Evolutionary conservation across 1,140 invertebrate species (phyloP).

Genomic region (Rhagoletis pomonella): DNA sequence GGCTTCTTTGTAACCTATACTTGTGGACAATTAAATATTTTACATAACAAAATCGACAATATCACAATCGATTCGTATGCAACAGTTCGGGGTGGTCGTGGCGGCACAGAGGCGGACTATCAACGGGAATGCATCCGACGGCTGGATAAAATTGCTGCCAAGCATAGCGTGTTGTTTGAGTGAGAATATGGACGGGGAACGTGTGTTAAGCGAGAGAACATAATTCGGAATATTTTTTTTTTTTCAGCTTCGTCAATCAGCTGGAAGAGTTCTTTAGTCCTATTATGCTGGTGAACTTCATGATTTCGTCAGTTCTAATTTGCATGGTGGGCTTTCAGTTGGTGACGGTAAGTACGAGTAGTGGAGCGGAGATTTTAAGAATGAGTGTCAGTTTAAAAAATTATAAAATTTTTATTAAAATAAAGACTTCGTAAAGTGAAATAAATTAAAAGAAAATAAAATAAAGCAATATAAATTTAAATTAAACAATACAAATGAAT

Average conservation of each 20-base stretch:
- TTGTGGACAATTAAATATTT: conserved; percentile 68
- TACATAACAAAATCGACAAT: conserved; percentile 64
- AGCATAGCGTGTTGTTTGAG: conserved; percentile 67
- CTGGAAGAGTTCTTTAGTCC: conserved; percentile 72
- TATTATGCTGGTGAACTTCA: conserved; percentile 67
- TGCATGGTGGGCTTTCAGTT: conserved; percentile 73
- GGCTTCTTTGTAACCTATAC: conserved; percentile 71
- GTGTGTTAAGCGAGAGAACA: background rate
- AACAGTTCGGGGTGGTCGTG: background rate
- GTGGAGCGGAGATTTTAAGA: background rate
- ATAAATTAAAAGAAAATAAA: too few relatives aligned
- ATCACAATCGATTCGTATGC: conserved; percentile 55
- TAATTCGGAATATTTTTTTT: background rate
- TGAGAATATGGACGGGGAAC: conserved; percentile 49
- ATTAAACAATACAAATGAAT: too few relatives aligned
- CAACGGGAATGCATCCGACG: conserved; percentile 49
- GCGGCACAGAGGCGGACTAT: background rate
- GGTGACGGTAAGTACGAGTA: conserved; percentile 63
- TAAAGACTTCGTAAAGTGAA: too few relatives aligned
- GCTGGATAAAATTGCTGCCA: conserved; percentile 59
- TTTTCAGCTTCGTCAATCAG: conserved; percentile 61
- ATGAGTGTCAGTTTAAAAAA: too few relatives aligned
- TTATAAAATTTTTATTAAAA: too few relatives aligned
- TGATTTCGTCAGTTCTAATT: conserved; percentile 69
- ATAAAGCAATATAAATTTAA: too few relatives aligned